A percentile compares a stretch with the other conserved stretches of the same genome.
These are phyloP conservation scores for Ectropis crepuscularia DNA, from an alignment of 2,888 invertebrate species.

Conservation along the genomic window DNA sequence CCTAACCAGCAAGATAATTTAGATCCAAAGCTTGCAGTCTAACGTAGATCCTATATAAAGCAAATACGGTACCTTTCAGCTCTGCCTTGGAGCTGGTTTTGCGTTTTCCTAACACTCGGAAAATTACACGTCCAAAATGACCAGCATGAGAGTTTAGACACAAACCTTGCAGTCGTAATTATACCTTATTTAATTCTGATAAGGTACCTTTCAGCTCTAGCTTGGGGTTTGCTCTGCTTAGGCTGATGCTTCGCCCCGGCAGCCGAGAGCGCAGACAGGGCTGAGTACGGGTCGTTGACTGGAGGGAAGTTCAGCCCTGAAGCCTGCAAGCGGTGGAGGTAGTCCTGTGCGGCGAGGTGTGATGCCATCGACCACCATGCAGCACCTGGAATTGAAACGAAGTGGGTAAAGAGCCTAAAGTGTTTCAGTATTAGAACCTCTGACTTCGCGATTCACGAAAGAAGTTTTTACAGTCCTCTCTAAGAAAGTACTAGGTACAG, in stretches of 20 bases:
- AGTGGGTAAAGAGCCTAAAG: not conserved
- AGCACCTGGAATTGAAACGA: conserved; percentile 84
- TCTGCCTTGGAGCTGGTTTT: no score
- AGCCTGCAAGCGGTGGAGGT: conserved; percentile 92
- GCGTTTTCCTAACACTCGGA: no score
- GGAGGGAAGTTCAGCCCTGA: conserved; percentile 90
- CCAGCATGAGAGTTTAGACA: no score
- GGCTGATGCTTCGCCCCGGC: conserved; percentile 69
- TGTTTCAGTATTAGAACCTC: no score
- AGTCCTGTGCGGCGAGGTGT: conserved; percentile 94
- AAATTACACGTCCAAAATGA: no score
- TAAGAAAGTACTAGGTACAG: no score
- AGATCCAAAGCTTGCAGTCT: no score
- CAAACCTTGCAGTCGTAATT: not conserved
- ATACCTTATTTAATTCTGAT: not conserved
- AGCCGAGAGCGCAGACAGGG: conserved; percentile 71
- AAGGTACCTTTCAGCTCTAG: conserved; percentile 64
- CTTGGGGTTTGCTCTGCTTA: conserved; percentile 65
- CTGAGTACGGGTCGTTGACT: conserved; percentile 80
- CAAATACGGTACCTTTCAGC: no score
- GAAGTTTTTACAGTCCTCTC: no score
- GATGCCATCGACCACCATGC: conserved; percentile 97
- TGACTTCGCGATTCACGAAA: no score
- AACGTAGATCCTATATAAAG: no score
- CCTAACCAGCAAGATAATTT: no score